Evolutionary conservation across 2,113 vertebrate species (phyloP).

Genomic region (Phoxinus phoxinus): DNA sequence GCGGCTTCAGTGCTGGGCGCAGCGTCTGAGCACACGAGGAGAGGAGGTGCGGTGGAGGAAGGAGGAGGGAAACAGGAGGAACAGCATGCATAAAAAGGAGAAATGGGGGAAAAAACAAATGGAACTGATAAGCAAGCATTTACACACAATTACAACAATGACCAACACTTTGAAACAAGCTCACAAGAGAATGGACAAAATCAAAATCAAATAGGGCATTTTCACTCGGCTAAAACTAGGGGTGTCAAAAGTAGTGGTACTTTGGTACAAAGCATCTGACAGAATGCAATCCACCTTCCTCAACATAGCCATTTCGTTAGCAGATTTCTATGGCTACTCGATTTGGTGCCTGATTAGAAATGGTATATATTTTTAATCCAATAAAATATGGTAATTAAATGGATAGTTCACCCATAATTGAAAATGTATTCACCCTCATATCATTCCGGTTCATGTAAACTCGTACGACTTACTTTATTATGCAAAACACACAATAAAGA

Average conservation of each 20-base stretch:
- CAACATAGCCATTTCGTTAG: neutral
- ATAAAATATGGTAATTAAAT: neutral
- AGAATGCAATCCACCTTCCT: neutral
- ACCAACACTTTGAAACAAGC: constrained; percentile 69
- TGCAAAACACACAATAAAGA: neutral
- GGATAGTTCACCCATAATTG: neutral
- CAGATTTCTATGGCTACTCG: neutral
- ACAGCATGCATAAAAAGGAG: constrained; percentile 79
- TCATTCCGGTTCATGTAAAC: neutral
- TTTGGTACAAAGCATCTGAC: neutral
- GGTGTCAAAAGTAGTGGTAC: neutral
- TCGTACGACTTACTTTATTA: neutral
- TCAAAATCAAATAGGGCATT: constrained; percentile 46
- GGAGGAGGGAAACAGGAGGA: constrained; percentile 77
- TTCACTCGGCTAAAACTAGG: constrained; percentile 17
- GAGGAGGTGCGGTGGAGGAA: constrained; percentile 67
- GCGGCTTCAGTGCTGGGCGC: constrained; percentile 81
- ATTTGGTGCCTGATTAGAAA: neutral
- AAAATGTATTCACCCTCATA: neutral
- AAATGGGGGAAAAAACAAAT: constrained; percentile 75
- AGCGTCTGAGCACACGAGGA: constrained; percentile 79
- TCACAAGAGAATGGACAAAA: constrained; percentile 66
- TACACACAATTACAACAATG: constrained; percentile 74
- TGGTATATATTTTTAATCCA: neutral
- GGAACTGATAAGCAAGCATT: constrained; percentile 82